A percentile compares a stretch with the other conserved stretches of the same genome.
Evolutionary conservation across 2,113 vertebrate species (phyloP).

Genomic region (Trogon surrucura): DNA sequence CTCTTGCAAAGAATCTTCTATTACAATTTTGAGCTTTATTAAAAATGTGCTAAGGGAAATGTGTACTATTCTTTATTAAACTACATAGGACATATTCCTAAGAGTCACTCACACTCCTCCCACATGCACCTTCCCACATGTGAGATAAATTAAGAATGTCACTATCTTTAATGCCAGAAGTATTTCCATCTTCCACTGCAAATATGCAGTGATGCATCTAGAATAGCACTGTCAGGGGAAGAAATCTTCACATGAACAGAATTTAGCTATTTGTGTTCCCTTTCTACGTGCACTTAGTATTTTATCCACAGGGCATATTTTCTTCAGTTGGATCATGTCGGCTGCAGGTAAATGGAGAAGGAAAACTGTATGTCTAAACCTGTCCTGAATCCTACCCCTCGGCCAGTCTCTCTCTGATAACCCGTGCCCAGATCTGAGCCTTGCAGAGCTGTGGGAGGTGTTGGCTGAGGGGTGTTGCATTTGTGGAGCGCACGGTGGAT

Average conservation of each 20-base stretch:
- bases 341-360: background rate
- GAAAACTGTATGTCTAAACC: background rate
- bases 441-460: background rate
- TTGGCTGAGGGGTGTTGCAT: background rate
- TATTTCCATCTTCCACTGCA: constrained; percentile 52
- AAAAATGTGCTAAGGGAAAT: constrained; percentile 12
- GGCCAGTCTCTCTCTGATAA: background rate
- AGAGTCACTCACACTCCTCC: constrained; percentile 37
- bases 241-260: constrained; percentile 30
- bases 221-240: constrained; percentile 39
- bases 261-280: constrained; percentile 33
- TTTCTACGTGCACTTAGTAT: background rate
- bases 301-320: background rate
- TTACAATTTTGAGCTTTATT: constrained; percentile 40
- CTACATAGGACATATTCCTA: constrained; percentile 18
- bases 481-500: background rate
- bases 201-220: constrained; percentile 49
- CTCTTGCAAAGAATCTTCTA: background rate
- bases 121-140: constrained; percentile 30
- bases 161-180: constrained; percentile 55
- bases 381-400: background rate
- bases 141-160: constrained; percentile 63
- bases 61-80: constrained; percentile 33
- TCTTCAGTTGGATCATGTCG: background rate
- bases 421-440: background rate